A percentile compares a stretch with the other conserved stretches of the same genome.
Conservation (phyloP, 2,113 vertebrate species). For the Sorex fumeus region DNA sequence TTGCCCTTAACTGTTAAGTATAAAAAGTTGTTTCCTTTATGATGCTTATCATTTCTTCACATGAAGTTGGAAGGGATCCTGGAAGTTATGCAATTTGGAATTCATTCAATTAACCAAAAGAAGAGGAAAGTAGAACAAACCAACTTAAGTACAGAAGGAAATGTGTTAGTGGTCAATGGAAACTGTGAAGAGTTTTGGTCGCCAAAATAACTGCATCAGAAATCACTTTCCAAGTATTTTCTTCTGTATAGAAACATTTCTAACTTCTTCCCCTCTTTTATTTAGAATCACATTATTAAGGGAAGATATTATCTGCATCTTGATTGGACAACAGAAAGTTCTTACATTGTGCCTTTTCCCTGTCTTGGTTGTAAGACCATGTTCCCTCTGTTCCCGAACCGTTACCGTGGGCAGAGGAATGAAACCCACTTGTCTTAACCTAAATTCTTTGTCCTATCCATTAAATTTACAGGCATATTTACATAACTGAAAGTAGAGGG, state of each 20-base stretch:
- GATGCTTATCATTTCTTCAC: background rate
- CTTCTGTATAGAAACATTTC: background rate
- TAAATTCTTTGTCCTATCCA: background rate
- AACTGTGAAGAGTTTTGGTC: background rate
- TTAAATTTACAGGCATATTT: background rate
- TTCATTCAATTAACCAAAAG: background rate
- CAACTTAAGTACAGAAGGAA: background rate
- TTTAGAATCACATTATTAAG: background rate
- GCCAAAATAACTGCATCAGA: no score
- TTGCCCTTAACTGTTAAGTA: background rate
- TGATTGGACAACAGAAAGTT: background rate
- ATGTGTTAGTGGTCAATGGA: background rate
- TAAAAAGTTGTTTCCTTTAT: slow-evolving; percentile 23
- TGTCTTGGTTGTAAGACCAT: background rate
- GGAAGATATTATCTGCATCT: background rate
- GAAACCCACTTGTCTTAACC: background rate
- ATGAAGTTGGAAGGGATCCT: background rate
- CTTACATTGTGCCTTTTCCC: background rate
- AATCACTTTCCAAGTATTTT: background rate
- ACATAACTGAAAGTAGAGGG: background rate
- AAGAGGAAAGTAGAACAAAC: background rate
- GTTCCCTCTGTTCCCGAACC: background rate
- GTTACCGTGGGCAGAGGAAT: background rate
- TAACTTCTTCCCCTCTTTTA: background rate
- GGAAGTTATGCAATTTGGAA: background rate